Evolutionary conservation across 2,888 invertebrate genomes (phyloP).

Genomic region (Lasius platythorax): DNA sequence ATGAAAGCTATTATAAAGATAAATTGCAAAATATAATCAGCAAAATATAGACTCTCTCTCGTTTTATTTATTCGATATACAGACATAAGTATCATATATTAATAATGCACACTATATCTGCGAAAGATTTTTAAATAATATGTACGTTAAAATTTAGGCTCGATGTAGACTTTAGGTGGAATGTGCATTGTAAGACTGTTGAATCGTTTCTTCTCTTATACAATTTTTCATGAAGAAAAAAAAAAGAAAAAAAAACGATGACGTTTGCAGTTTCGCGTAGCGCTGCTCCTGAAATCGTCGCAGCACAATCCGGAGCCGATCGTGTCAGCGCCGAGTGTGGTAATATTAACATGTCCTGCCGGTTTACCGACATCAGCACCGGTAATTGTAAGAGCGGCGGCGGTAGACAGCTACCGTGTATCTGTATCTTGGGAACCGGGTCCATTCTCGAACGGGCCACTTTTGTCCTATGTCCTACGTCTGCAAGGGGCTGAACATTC

Average conservation of each 20-base stretch:
- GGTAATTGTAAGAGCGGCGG: slow-evolving; percentile 91
- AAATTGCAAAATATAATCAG: too few species aligned
- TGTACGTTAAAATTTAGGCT: not conserved
- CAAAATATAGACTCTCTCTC: too few species aligned
- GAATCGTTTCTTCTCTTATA: not conserved
- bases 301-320: slow-evolving; percentile 89
- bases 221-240: not conserved
- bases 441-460: slow-evolving; percentile 94
- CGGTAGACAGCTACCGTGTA: slow-evolving; percentile 93
- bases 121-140: not conserved
- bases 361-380: slow-evolving; percentile 93
- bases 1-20: too few species aligned
- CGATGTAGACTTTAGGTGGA: slow-evolving; percentile 11
- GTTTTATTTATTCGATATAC: not conserved
- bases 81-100: not conserved
- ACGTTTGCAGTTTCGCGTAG: slow-evolving; percentile 93
- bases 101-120: not conserved
- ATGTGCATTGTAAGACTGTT: not conserved
- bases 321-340: slow-evolving; percentile 91
- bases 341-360: slow-evolving; percentile 91
- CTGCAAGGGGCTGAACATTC: slow-evolving; percentile 88
- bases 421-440: slow-evolving; percentile 96
- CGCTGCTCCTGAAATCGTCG: slow-evolving; percentile 90
- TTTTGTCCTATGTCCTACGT: slow-evolving; percentile 94
- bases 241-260: not conserved